Conservation (phyloP, 2,113 vertebrate species). For the Peucedramus taeniatus region DNA sequence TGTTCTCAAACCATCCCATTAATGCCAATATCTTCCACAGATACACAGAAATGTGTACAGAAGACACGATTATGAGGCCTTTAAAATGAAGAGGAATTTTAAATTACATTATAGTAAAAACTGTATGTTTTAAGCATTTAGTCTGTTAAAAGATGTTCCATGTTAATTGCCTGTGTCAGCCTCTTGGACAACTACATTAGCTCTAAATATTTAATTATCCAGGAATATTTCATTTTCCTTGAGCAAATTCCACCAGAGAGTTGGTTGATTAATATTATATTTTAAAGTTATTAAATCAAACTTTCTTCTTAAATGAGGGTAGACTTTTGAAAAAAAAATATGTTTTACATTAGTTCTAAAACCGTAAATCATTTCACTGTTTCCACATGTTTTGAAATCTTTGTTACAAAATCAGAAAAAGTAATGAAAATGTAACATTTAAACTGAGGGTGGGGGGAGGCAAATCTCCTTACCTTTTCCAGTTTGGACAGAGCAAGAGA, state of each 20-base stretch:
- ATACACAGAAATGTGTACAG: background rate
- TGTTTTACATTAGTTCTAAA: background rate
- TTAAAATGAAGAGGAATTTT: background rate
- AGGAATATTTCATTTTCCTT: background rate
- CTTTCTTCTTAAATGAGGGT: background rate
- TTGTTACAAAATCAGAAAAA: background rate
- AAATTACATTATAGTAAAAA: background rate
- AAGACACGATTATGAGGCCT: background rate
- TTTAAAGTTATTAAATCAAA: background rate
- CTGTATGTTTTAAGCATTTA: background rate
- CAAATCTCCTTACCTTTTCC: slow-evolving; percentile 84
- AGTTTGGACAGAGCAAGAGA: slow-evolving; percentile 94
- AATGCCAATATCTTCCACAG: background rate
- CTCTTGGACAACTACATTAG: background rate
- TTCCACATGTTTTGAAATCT: background rate
- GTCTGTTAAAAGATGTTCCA: background rate
- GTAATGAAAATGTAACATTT: background rate
- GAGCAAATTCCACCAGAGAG: background rate
- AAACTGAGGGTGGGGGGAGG: background rate
- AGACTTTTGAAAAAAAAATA: background rate
- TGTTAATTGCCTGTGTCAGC: background rate
- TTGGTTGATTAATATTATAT: background rate
- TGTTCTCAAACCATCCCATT: background rate
- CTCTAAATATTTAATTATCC: background rate
- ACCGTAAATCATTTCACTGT: background rate